Evolutionary conservation across 2,888 invertebrate genomes (phyloP).

Genomic region (Nephrocerus scutellatus): DNA sequence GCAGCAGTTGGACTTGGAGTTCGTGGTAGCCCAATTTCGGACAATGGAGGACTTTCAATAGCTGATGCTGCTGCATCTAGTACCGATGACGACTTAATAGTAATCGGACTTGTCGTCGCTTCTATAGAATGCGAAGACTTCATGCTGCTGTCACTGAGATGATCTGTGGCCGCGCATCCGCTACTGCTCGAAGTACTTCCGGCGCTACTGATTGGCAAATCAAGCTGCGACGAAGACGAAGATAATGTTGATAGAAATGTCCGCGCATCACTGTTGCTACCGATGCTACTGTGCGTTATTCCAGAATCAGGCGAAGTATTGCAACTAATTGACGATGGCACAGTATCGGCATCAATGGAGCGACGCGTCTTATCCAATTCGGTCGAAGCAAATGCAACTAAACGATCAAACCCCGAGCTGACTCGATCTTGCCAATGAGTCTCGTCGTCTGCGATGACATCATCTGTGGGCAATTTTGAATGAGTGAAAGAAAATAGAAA

Average conservation of each 20-base stretch:
- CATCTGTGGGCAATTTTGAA: slow-evolving; percentile 34
- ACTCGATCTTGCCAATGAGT: slow-evolving; percentile 90
- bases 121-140: slow-evolving; percentile 30
- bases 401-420: slow-evolving; percentile 86
- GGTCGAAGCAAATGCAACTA: slow-evolving; percentile 88
- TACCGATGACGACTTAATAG: slow-evolving; percentile 41
- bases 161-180: slow-evolving; percentile 29
- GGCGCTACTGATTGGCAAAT: slow-evolving; percentile 38
- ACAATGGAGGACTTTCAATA: slow-evolving; percentile 51
- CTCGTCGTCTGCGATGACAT: slow-evolving; percentile 61
- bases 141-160: slow-evolving; percentile 40
- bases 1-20: slow-evolving; percentile 46
- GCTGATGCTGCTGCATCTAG: slow-evolving; percentile 36
- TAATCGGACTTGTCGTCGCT: slow-evolving; percentile 27
- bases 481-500: slow-evolving; percentile 3
- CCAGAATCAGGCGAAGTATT: slow-evolving; percentile 85
- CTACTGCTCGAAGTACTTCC: slow-evolving; percentile 30
- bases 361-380: slow-evolving; percentile 80
- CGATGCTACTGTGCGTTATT: slow-evolving; percentile 63
- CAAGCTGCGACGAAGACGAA: slow-evolving; percentile 48
- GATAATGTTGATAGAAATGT: slow-evolving; percentile 49
- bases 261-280: slow-evolving; percentile 42
- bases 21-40: slow-evolving; percentile 45
- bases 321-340: slow-evolving; percentile 52
- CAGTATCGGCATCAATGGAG: slow-evolving; percentile 66